Evolutionary conservation across 2,113 vertebrate species (phyloP).

Genomic region (Agapornis roseicollis): DNA sequence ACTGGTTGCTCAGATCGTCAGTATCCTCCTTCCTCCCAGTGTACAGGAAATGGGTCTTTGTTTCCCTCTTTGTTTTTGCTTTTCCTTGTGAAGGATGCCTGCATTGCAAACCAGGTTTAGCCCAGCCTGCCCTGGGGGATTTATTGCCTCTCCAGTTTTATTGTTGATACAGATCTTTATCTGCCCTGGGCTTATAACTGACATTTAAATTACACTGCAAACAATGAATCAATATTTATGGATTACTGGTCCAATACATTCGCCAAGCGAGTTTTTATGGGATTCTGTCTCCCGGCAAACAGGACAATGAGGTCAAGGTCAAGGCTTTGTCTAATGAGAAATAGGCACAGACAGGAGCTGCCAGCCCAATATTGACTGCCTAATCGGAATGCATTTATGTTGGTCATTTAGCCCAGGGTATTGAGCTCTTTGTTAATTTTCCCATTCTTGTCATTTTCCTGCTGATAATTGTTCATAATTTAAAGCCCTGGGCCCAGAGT

Average conservation of each 20-base stretch:
- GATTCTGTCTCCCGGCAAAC: constrained; percentile 76
- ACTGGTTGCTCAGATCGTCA: not conserved
- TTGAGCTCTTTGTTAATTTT: not conserved
- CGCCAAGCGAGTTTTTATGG: constrained; percentile 76
- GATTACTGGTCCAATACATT: constrained; percentile 82
- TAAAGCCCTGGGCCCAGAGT: not conserved
- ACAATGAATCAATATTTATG: constrained; percentile 95
- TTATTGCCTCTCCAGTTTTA: constrained; percentile 73
- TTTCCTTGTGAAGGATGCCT: not conserved
- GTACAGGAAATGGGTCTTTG: not conserved
- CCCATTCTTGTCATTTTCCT: not conserved
- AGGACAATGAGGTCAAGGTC: constrained; percentile 86
- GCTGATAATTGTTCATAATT: not conserved
- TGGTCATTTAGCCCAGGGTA: not conserved
- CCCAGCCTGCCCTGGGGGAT: constrained; percentile 61
- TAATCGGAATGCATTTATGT: constrained; percentile 63
- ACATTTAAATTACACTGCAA: constrained; percentile 95
- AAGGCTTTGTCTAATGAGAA: constrained; percentile 85
- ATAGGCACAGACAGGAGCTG: constrained; percentile 75
- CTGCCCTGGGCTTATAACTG: constrained; percentile 85
- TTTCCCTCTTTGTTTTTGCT: not conserved
- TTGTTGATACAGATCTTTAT: constrained; percentile 85
- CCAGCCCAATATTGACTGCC: constrained; percentile 79
- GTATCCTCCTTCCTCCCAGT: not conserved
- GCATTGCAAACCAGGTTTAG: constrained; percentile 12